phyloP scores from a whole-genome alignment of 2,888 invertebrate species.

The Ectobius pallidus region DNA sequence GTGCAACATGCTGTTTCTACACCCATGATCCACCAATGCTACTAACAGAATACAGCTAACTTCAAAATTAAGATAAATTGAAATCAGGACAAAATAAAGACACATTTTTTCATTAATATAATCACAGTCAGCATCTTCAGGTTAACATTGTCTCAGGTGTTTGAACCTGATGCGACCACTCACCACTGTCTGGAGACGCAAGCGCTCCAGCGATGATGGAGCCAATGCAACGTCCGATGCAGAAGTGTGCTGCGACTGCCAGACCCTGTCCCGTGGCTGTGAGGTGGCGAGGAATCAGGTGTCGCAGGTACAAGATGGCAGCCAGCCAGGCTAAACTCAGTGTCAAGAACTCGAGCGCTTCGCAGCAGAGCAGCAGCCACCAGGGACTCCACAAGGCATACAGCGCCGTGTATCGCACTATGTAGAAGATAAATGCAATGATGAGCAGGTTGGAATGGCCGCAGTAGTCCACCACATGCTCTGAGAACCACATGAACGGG shows the following conservation, averaged over 20 bases:
- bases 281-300: constrained; percentile 76
- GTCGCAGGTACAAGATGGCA: constrained; percentile 79
- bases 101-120: too few species aligned
- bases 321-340: constrained; percentile 81
- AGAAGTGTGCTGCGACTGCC: constrained; percentile 80
- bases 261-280: constrained; percentile 80
- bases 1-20: too few species aligned
- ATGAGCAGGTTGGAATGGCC: constrained; percentile 84
- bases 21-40: too few species aligned
- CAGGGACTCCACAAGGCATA: constrained; percentile 55
- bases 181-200: constrained; percentile 43
- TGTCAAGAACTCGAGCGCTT: constrained; percentile 76
- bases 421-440: constrained; percentile 80
- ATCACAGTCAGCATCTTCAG: too few species aligned
- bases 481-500: constrained; percentile 76
- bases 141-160: too few species aligned
- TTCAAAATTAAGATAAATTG: too few species aligned
- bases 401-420: constrained; percentile 67
- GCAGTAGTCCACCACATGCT: constrained; percentile 82
- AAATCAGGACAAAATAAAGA: too few species aligned
- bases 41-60: too few species aligned
- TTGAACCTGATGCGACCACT: too few species aligned
- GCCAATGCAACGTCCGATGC: constrained; percentile 75
- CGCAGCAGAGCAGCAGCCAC: constrained; percentile 71
- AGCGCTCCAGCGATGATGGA: constrained; percentile 64